Percentiles rank a stretch among this genome's conserved stretches.
phyloP scores from a whole-genome alignment of 2,113 vertebrate species.

The Saguinus imperator region DNA sequence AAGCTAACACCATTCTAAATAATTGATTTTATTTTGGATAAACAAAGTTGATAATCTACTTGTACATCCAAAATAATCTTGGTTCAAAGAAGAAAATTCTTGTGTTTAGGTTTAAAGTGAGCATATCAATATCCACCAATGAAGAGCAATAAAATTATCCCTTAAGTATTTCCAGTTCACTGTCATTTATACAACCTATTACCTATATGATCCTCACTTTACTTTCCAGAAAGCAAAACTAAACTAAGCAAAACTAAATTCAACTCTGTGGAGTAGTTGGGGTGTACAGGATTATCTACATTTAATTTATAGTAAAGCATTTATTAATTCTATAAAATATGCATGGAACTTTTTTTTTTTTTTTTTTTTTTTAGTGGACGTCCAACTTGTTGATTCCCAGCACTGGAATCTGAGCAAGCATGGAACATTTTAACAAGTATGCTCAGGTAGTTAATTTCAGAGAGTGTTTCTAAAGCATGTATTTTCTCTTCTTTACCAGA shows the following conservation, averaged over 20 bases:
- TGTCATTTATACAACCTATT: neutral
- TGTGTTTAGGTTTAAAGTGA: neutral
- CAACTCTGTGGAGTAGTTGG: neutral
- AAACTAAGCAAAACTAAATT: neutral
- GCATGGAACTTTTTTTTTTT: neutral
- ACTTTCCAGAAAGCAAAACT: constrained; percentile 3
- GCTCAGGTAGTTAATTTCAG: neutral
- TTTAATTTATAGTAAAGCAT: neutral
- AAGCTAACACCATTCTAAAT: neutral
- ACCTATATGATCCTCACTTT: neutral
- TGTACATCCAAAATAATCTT: neutral
- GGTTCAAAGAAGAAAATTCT: neutral
- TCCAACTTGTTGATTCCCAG: no score
- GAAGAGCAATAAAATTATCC: neutral
- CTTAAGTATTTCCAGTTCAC: neutral
- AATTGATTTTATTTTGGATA: neutral
- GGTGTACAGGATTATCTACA: neutral
- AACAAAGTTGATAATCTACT: neutral
- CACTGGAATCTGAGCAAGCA: neutral
- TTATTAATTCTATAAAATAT: neutral
- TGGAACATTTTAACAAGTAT: neutral
- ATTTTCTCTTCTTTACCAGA: neutral
- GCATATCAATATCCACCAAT: neutral
- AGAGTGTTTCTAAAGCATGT: neutral
- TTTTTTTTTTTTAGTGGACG: no score